Evolutionary conservation across 2,113 vertebrate species (phyloP).

Genomic region (Nyctereutes procyonoides): DNA sequence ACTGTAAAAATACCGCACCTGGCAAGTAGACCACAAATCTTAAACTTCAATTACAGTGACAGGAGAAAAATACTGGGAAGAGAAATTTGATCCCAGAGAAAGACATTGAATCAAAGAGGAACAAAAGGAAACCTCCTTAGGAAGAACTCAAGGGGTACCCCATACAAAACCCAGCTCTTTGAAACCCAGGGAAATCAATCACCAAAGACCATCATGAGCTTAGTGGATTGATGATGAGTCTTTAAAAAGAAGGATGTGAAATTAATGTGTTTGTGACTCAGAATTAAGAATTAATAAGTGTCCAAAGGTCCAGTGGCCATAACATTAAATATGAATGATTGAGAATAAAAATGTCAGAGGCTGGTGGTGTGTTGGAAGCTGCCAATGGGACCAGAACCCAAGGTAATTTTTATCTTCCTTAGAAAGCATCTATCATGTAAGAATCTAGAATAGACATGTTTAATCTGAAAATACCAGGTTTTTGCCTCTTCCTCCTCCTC

Average conservation of each 20-base stretch:
- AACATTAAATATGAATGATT: conserved; percentile 60
- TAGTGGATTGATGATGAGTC: conserved; percentile 51
- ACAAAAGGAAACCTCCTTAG: conserved; percentile 71
- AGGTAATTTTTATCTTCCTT: neutral
- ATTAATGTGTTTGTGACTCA: conserved; percentile 63
- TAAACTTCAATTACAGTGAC: conserved; percentile 67
- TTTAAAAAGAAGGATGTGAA: conserved; percentile 61
- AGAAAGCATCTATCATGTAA: neutral
- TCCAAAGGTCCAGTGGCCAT: conserved; percentile 44
- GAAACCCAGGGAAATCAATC: conserved; percentile 64
- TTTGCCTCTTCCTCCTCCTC: neutral
- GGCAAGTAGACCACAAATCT: conserved; percentile 67
- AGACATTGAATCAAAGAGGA: conserved; percentile 66
- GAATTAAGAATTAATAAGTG: conserved; percentile 69
- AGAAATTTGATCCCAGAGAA: conserved; percentile 68
- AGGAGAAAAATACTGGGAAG: conserved; percentile 68
- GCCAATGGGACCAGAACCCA: neutral
- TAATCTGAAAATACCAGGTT: neutral
- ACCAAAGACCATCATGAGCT: neutral
- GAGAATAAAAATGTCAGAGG: conserved; percentile 47
- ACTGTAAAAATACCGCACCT: conserved; percentile 77
- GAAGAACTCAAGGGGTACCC: conserved; percentile 51
- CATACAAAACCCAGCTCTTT: conserved; percentile 54
- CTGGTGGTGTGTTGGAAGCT: neutral
- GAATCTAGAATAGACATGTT: neutral